Conservation (phyloP, 2,888 invertebrate species). For the Machimus rusticus region DNA sequence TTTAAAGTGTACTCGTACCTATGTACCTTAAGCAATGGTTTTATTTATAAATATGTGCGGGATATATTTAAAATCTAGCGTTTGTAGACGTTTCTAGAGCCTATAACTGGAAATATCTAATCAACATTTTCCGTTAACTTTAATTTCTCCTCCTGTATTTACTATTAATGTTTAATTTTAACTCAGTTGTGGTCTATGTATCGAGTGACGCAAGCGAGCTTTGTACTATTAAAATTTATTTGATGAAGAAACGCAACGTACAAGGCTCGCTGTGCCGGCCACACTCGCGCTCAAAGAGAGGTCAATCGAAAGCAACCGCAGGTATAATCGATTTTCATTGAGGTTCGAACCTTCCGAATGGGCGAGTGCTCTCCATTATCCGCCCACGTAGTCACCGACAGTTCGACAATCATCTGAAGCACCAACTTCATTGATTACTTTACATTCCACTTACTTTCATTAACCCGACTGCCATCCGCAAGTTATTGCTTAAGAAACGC, state of each 20-base stretch:
- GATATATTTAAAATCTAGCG: too few relatives aligned
- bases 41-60: too few relatives aligned
- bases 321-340: slow-evolving; percentile 24
- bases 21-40: too few relatives aligned
- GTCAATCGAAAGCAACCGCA: neutral
- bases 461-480: slow-evolving; percentile 18
- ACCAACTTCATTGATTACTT: slow-evolving; percentile 32
- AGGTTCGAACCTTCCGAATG: neutral
- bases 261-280: neutral
- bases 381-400: slow-evolving; percentile 13
- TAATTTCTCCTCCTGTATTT: neutral
- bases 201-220: neutral
- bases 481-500: neutral
- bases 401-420: slow-evolving; percentile 8
- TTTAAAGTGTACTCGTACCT: too few relatives aligned
- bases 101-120: too few relatives aligned
- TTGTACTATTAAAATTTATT: neutral
- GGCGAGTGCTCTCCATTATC: slow-evolving; percentile 1
- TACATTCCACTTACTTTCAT: slow-evolving; percentile 36
- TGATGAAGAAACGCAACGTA: neutral
- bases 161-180: neutral
- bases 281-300: neutral
- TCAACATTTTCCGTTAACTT: too few relatives aligned
- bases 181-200: neutral
- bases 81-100: too few relatives aligned